A percentile compares a stretch with the other conserved stretches of the same genome.
These are phyloP conservation scores for Danio choprae DNA, from an alignment of 2,797 vertebrate species.

Conservation along the genomic window DNA sequence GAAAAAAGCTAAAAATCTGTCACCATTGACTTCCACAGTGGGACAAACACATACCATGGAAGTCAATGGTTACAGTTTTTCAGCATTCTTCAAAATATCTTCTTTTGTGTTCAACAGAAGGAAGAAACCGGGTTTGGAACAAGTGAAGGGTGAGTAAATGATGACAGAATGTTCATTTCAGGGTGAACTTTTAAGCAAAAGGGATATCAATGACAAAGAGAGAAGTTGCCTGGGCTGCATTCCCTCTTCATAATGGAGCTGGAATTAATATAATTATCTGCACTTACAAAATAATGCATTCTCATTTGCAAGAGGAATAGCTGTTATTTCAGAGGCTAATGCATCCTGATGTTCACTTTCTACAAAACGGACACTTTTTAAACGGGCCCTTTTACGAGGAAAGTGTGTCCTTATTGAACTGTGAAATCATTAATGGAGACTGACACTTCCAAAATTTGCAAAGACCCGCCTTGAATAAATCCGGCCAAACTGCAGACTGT, in stretches of 20 bases:
- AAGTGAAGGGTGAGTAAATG: no score
- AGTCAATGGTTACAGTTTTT: no score
- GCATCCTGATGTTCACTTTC: not conserved
- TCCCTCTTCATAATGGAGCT: slow-evolving; percentile 7
- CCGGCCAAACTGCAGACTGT: not conserved
- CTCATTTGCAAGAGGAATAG: slow-evolving; percentile 24
- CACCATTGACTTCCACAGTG: no score
- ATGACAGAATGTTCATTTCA: no score
- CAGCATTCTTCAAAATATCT: no score
- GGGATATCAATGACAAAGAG: not conserved
- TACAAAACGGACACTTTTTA: not conserved
- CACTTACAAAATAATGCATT: not conserved
- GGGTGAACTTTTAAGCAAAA: not conserved
- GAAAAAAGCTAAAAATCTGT: no score
- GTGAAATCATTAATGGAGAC: slow-evolving; percentile 21
- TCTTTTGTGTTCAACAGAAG: no score
- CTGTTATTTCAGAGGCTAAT: not conserved
- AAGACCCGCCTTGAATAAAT: not conserved
- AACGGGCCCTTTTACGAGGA: not conserved
- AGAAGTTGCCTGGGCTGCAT: not conserved
- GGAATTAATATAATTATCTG: slow-evolving; percentile 16
- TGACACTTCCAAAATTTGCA: slow-evolving; percentile 19
- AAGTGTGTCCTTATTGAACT: slow-evolving; percentile 19
- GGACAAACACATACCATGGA: no score
- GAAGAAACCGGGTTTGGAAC: no score